Evolutionary conservation across 2,113 vertebrate species (phyloP), one percentile per base, ranked within the genome.

Genomic region (Leuciscus idus): DNA sequence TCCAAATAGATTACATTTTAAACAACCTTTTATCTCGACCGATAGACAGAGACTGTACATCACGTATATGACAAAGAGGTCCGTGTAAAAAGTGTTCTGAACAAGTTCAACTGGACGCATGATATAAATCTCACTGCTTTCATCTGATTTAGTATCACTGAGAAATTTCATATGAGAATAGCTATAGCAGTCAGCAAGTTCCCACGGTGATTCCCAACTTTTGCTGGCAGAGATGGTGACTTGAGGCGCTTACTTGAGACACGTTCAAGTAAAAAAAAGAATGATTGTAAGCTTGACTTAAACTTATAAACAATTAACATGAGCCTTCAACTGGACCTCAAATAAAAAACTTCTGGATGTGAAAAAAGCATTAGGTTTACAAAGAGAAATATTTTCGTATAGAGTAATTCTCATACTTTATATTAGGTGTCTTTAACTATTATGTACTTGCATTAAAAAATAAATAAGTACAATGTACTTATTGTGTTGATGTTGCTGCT

Each of bases 1-100:
- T 57, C 46, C 68, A 48, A 43, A 72, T 21, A 64, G 85, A 81
- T 64, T 64, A 62, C 15, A 15, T 73, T 81, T 70, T 55, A 85
- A 39, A 43, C 33, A 59, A 80, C 33, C 81, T 50, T 46, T 73
- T 59, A 83, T 78, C 84, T 72, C 28, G 3, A 48, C 72, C 50
- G 79, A 73, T 50, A 83, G 55, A 81, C 12, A 62, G 74, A 75
- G 36, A 12, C n/a, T 72, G 52, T 75, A 64, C 50, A 79, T 61
- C 50, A 73, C 21, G 4, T n/a, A 79, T 78, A 59, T 52, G 28
- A 68, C 39, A 76, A 64, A 70, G 23, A 61, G 61, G 48, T 66
- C 68, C 43, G 7, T 43, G 30, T 72, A 75, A 78, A 26, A 70
- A 61, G 13, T 77, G 21, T 57, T 21, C 19, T 39, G 46, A 81